A percentile compares a stretch with the other conserved stretches of the same genome.
These are phyloP conservation scores for Villa cingulata DNA, from an alignment of 2,888 invertebrate species.

Conservation along the genomic window DNA sequence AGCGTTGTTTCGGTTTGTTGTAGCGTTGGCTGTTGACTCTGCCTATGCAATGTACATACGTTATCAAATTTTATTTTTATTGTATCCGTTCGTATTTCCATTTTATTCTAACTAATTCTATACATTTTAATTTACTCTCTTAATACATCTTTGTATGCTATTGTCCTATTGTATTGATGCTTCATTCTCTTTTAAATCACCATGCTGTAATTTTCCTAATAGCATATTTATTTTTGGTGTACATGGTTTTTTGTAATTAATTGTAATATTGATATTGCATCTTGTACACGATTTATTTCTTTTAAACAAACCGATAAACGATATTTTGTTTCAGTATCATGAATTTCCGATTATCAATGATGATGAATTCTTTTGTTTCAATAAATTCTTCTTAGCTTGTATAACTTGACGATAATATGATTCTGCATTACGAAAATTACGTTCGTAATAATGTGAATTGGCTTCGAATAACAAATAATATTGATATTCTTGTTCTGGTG, in stretches of 20 bases:
- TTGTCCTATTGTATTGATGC: too few relatives aligned
- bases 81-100: too few relatives aligned
- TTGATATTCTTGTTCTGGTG: constrained; percentile 50
- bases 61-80: too few relatives aligned
- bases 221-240: constrained; percentile 64
- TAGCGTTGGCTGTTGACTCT: too few relatives aligned
- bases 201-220: constrained; percentile 56
- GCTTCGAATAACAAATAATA: constrained; percentile 50
- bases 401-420: constrained; percentile 50
- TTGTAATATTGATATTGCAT: constrained; percentile 36
- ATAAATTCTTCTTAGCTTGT: constrained; percentile 28
- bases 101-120: too few relatives aligned
- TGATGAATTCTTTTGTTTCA: constrained; percentile 23
- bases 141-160: constrained; percentile 66
- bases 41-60: too few relatives aligned
- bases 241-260: constrained; percentile 47
- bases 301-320: constrained; percentile 55
- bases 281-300: constrained; percentile 48
- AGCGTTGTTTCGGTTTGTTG: too few relatives aligned
- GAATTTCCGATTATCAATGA: constrained; percentile 23
- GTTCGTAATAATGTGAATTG: constrained; percentile 51
- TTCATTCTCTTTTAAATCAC: constrained; percentile 53
- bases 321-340: constrained; percentile 56
- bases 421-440: constrained; percentile 55
- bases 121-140: too few relatives aligned